Percentiles rank a stretch among this genome's conserved stretches.
phyloP scores from a whole-genome alignment of 2,888 invertebrate genomes.

The Calameuta idolon region DNA sequence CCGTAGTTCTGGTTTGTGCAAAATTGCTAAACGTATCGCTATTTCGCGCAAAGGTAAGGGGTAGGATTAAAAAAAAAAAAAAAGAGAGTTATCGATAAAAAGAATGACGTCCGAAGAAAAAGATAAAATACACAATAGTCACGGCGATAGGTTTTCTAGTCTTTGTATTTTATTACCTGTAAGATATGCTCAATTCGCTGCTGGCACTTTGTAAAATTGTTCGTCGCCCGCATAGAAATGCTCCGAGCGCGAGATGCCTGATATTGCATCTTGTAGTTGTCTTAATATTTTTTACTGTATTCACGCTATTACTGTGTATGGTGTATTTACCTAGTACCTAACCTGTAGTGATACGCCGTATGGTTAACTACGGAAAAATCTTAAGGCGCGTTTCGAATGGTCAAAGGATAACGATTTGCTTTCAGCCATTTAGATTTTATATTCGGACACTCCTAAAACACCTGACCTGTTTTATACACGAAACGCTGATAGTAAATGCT shows the following conservation, averaged over 20 bases:
- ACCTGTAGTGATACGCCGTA: neutral
- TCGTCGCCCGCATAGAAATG: neutral
- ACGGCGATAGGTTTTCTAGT: neutral
- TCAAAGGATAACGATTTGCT: neutral
- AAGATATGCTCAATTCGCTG: neutral
- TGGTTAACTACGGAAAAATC: neutral
- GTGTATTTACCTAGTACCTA: neutral
- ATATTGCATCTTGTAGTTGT: neutral
- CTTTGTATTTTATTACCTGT: neutral
- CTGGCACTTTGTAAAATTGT: neutral
- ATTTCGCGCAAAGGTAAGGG: neutral
- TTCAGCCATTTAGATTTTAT: neutral
- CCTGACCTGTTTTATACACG: neutral
- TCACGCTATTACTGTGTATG: neutral
- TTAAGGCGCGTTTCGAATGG: neutral
- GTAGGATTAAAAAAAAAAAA: neutral
- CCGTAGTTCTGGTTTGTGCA: neutral
- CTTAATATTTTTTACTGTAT: too few relatives aligned
- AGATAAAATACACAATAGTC: neutral
- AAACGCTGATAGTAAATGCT: neutral
- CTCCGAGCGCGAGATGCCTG: neutral
- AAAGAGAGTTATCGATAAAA: neutral
- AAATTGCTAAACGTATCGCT: neutral
- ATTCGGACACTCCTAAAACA: neutral
- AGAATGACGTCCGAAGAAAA: neutral